phyloP scores from a whole-genome alignment of 2,113 vertebrate species.

The Synchiropus splendidus region DNA sequence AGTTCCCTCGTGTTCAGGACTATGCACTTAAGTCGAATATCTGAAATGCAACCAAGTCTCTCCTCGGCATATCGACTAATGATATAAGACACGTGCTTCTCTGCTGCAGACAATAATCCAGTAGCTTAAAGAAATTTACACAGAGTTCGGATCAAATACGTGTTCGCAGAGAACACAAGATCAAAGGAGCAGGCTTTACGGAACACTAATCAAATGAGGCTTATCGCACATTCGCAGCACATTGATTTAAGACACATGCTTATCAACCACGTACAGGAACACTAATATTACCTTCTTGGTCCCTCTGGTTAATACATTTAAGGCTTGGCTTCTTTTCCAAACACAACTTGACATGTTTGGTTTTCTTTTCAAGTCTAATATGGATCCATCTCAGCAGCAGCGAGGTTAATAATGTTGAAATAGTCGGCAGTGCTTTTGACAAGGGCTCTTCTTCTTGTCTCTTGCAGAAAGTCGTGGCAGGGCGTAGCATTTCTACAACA shows the following conservation, averaged over 20 bases:
- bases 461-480: constrained; percentile 27
- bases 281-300: constrained; percentile 30
- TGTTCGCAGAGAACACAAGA: constrained; percentile 31
- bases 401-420: constrained; percentile 27
- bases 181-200: constrained; percentile 42
- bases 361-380: constrained; percentile 32
- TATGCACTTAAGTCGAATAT: neutral
- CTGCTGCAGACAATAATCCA: constrained; percentile 34
- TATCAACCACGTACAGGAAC: constrained; percentile 45
- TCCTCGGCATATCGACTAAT: constrained; percentile 3
- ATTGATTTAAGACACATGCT: constrained; percentile 43
- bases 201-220: constrained; percentile 36
- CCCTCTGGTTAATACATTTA: constrained; percentile 24
- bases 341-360: constrained; percentile 19
- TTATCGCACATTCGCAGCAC: constrained; percentile 44
- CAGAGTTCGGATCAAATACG: constrained; percentile 33
- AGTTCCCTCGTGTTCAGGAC: neutral
- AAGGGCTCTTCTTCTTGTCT: constrained; percentile 1
- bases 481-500: no score
- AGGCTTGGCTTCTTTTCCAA: constrained; percentile 18
- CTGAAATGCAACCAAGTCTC: constrained; percentile 8
- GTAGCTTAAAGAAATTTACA: constrained; percentile 20
- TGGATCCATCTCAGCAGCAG: constrained; percentile 35
- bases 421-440: constrained; percentile 2
- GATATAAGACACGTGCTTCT: constrained; percentile 9